A percentile compares a stretch with the other conserved stretches of the same genome.
Evolutionary conservation across 2,797 vertebrate species (phyloP).

Genomic region (Ptychobarbus kaznakovi): DNA sequence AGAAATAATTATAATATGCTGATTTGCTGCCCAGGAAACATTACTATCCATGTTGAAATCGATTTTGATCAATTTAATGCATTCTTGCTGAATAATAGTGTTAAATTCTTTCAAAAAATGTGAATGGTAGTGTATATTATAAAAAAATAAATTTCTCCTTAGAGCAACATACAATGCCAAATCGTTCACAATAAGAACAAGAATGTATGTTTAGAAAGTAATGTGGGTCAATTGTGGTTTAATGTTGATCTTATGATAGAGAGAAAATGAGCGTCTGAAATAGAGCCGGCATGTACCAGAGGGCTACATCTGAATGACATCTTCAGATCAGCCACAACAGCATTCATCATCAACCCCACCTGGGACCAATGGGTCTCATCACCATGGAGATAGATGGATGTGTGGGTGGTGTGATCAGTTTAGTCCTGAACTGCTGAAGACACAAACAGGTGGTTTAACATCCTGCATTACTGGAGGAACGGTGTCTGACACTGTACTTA

Average conservation of each 20-base stretch:
- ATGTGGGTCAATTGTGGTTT: background rate
- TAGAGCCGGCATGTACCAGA: background rate
- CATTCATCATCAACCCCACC: constrained; percentile 43
- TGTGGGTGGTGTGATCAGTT: constrained; percentile 45
- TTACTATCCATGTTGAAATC: background rate
- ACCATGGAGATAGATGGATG: constrained; percentile 52
- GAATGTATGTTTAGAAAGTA: constrained; percentile 3
- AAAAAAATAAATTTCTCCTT: background rate
- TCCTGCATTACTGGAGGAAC: constrained; percentile 26
- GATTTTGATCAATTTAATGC: background rate
- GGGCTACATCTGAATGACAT: constrained; percentile 8
- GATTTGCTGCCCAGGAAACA: background rate
- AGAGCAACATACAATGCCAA: background rate
- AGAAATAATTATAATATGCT: background rate
- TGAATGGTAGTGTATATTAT: background rate
- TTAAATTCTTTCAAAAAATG: background rate
- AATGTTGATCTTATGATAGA: background rate
- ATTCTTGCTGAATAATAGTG: background rate
- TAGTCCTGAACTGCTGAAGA: constrained; percentile 35
- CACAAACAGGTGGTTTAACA: constrained; percentile 29
- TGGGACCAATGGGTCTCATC: constrained; percentile 41
- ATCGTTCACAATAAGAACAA: background rate
- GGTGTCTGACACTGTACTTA: constrained; percentile 42
- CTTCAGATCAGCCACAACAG: constrained; percentile 18
- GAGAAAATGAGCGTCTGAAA: background rate